Conservation (phyloP, 2,113 vertebrate species). For the Carassius carassius region DNA sequence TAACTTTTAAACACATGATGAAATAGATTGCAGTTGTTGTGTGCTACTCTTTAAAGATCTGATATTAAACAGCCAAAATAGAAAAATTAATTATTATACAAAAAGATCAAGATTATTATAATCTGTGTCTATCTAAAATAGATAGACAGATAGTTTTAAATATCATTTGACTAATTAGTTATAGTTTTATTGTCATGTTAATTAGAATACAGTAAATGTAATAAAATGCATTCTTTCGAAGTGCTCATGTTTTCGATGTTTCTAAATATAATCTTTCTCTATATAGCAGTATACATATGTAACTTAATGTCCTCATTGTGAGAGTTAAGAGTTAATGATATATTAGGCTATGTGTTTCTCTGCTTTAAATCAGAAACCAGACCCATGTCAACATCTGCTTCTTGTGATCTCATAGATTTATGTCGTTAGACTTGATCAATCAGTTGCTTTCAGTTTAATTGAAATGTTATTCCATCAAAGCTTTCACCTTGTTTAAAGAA, state of each 20-base stretch:
- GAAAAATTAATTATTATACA: too few relatives aligned
- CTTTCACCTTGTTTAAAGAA: not conserved
- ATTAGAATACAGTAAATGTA: not conserved
- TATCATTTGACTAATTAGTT: too few relatives aligned
- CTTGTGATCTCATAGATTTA: not conserved
- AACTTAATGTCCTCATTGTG: not conserved
- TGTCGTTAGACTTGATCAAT: not conserved
- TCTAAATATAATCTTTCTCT: not conserved
- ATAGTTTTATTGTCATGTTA: too few relatives aligned
- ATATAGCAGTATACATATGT: not conserved
- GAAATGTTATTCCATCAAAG: not conserved
- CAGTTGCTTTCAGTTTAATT: not conserved
- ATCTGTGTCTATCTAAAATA: too few relatives aligned
- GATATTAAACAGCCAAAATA: too few relatives aligned
- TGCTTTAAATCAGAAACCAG: not conserved
- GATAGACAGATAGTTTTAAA: too few relatives aligned
- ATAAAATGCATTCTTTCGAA: not conserved
- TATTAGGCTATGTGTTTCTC: not conserved
- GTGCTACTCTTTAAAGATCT: too few relatives aligned
- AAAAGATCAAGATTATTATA: too few relatives aligned
- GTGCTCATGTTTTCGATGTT: not conserved
- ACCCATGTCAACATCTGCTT: not conserved
- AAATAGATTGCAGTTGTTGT: not conserved
- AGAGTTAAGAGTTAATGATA: not conserved
- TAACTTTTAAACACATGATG: not conserved